Conservation (phyloP, 2,113 vertebrate genomes). For the Ciconia boyciana region DNA sequence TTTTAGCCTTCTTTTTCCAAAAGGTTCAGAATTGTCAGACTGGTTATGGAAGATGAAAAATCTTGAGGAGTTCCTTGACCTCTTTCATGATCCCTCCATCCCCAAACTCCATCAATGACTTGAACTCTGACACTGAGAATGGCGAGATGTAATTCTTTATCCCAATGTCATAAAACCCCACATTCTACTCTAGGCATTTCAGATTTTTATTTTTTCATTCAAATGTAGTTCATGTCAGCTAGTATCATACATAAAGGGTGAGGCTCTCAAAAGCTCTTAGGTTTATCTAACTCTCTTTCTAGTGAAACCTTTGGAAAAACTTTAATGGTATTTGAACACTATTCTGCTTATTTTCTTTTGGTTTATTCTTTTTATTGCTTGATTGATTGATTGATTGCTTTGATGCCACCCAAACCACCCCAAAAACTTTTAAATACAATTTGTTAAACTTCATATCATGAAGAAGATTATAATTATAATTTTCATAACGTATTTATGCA, state of each 20-base stretch:
- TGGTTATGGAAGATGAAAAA: conserved; percentile 18
- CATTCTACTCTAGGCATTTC: background rate
- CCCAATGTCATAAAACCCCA: background rate
- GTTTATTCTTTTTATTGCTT: background rate
- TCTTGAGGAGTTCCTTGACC: conserved; percentile 41
- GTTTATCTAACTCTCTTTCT: background rate
- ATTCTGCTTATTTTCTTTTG: background rate
- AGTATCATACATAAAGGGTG: background rate
- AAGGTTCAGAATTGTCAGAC: conserved; percentile 8
- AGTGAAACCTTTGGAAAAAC: background rate
- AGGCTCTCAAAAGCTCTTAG: background rate
- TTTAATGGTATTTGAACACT: background rate
- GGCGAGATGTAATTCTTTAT: conserved; percentile 36
- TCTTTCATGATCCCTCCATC: conserved; percentile 7
- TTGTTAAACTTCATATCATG: background rate
- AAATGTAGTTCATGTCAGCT: background rate
- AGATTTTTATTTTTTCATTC: background rate
- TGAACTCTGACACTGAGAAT: conserved; percentile 37
- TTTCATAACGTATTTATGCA: background rate
- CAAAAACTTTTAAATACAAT: background rate
- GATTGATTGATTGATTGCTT: background rate
- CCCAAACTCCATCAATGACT: conserved; percentile 46
- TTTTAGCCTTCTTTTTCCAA: background rate
- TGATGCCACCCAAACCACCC: background rate
- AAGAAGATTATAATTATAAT: background rate